These are phyloP conservation scores for Drusus annulatus DNA, from an alignment of 1,140 invertebrate genomes.

Conservation along the genomic window DNA sequence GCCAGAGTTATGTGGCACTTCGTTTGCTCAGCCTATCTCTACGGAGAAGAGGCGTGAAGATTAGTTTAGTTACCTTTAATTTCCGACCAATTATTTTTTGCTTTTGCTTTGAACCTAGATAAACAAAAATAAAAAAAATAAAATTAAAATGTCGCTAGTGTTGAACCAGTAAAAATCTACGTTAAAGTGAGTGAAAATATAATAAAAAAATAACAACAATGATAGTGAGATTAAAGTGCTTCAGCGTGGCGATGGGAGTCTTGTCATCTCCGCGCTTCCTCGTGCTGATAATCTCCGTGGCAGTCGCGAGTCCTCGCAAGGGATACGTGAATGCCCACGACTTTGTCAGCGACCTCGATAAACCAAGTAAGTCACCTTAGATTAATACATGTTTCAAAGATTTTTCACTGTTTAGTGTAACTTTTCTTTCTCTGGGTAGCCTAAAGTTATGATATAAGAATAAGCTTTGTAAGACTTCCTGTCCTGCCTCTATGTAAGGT, in stretches of 20 bases:
- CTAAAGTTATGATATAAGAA: no score
- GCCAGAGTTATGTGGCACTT: no score
- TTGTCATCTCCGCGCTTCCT: constrained; percentile 32
- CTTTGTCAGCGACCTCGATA: constrained; percentile 58
- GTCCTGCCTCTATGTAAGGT: no score
- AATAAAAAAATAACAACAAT: constrained; percentile 18
- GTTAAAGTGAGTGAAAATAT: neutral
- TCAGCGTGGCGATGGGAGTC: neutral
- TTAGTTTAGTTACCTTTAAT: no score
- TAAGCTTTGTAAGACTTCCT: no score
- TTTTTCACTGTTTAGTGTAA: neutral
- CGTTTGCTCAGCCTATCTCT: no score
- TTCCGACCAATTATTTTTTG: no score
- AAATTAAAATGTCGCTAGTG: no score
- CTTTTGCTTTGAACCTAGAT: no score
- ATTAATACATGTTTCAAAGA: neutral
- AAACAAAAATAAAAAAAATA: no score
- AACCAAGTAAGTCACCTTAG: constrained; percentile 55
- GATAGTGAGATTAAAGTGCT: constrained; percentile 55
- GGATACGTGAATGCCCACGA: constrained; percentile 55
- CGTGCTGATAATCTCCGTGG: constrained; percentile 7
- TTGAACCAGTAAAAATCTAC: no score
- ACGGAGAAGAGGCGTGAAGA: no score
- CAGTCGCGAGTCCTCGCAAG: constrained; percentile 34
- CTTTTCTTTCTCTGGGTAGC: neutral